Evolutionary conservation across 2,113 vertebrate species (phyloP).

Genomic region (Catharus fuscescens): DNA sequence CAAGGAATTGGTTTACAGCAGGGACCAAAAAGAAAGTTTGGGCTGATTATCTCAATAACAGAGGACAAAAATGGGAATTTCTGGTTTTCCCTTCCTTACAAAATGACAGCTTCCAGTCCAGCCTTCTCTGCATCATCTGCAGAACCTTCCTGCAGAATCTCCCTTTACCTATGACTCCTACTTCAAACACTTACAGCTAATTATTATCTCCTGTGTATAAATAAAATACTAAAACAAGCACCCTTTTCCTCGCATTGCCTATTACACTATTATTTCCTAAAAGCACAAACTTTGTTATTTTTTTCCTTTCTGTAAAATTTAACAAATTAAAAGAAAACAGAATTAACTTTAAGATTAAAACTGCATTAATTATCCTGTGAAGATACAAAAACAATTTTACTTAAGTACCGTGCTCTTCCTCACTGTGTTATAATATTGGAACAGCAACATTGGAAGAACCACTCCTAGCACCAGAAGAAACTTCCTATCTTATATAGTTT

Average conservation of each 20-base stretch:
- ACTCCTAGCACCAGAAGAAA: background rate
- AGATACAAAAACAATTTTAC: background rate
- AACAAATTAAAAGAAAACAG: background rate
- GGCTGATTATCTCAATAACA: background rate
- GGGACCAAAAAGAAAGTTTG: rapidly evolving
- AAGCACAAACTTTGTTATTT: background rate
- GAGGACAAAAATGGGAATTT: background rate
- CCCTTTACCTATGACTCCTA: background rate
- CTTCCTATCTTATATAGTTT: background rate
- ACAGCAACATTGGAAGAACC: background rate
- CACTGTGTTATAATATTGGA: background rate
- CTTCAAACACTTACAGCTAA: background rate
- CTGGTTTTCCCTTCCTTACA: background rate
- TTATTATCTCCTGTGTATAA: background rate
- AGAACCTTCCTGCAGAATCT: background rate
- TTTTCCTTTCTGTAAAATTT: background rate
- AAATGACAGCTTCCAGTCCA: background rate
- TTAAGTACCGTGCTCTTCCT: background rate
- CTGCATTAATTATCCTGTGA: background rate
- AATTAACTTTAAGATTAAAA: background rate
- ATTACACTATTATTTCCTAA: background rate
- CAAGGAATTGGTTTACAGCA: background rate
- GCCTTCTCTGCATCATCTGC: background rate
- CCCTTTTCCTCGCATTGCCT: background rate
- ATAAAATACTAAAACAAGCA: background rate